Evolutionary conservation across 2,888 invertebrate species (phyloP).

Genomic region (Epinotia nisella): DNA sequence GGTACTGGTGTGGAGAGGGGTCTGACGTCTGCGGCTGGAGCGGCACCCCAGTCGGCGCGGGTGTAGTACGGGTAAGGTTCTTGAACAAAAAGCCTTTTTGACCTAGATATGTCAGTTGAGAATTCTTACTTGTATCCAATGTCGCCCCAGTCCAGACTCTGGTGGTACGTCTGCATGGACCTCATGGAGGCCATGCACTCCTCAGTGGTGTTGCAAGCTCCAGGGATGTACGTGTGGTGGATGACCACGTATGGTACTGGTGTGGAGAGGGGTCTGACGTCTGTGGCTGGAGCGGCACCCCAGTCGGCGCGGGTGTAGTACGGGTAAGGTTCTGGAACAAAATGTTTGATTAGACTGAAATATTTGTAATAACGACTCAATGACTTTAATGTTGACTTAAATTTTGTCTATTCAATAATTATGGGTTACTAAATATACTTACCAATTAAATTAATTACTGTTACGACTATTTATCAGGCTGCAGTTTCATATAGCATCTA

Average conservation of each 20-base stretch:
- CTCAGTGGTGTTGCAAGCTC: conserved; percentile 82
- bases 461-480: too few relatives aligned
- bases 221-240: conserved; percentile 88
- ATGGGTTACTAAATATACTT: too few relatives aligned
- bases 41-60: conserved; percentile 86
- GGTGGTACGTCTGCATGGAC: conserved; percentile 87
- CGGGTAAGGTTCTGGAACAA: conserved; percentile 50
- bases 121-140: conserved; percentile 85
- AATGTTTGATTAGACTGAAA: background rate
- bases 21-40: conserved; percentile 50
- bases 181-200: conserved; percentile 86
- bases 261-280: conserved; percentile 73
- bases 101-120: too few relatives aligned
- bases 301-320: conserved; percentile 81
- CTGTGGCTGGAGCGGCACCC: conserved; percentile 82
- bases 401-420: too few relatives aligned
- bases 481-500: too few relatives aligned
- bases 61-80: conserved; percentile 57
- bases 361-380: too few relatives aligned
- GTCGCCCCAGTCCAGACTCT: conserved; percentile 87
- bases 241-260: conserved; percentile 89
- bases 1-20: conserved; percentile 85
- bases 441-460: too few relatives aligned
- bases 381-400: too few relatives aligned
- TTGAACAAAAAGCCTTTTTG: conserved; percentile 31